A percentile compares a stretch with the other conserved stretches of the same genome.
phyloP scores from a whole-genome alignment of 1,140 invertebrate species.

The Drosophila pachea region DNA sequence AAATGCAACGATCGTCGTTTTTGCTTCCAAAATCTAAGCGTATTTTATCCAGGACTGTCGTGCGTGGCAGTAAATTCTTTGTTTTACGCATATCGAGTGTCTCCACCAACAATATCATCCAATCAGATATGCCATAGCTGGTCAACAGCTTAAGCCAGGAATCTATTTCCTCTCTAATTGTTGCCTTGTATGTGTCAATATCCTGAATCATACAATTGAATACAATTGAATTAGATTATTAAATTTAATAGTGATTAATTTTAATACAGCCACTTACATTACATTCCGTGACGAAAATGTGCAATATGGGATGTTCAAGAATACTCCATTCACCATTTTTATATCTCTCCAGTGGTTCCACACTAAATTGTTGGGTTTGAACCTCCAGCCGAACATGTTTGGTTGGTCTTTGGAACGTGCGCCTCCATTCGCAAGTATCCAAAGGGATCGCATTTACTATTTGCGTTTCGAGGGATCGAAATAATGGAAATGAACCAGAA shows the following conservation, averaged over 20 bases:
- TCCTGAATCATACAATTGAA: slow-evolving; percentile 85
- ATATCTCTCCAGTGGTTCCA: slow-evolving; percentile 84
- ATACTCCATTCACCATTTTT: slow-evolving; percentile 84
- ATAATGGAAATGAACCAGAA: slow-evolving; percentile 92
- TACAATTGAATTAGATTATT: neutral
- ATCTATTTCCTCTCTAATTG: slow-evolving; percentile 92
- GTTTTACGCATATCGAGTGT: slow-evolving; percentile 93
- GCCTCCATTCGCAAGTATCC: slow-evolving; percentile 93
- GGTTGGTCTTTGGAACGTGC: slow-evolving; percentile 88
- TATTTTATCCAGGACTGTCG: slow-evolving; percentile 96
- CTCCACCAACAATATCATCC: slow-evolving; percentile 96
- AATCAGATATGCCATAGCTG: slow-evolving; percentile 89
- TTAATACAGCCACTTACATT: slow-evolving; percentile 81
- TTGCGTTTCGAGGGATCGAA: slow-evolving; percentile 88
- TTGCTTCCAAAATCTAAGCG: slow-evolving; percentile 95
- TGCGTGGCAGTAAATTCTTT: slow-evolving; percentile 94
- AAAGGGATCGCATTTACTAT: slow-evolving; percentile 89
- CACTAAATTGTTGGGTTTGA: slow-evolving; percentile 90
- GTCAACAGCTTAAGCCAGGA: slow-evolving; percentile 90
- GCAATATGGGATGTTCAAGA: slow-evolving; percentile 92
- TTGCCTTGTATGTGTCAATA: slow-evolving; percentile 92
- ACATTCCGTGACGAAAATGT: slow-evolving; percentile 97
- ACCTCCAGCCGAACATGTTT: slow-evolving; percentile 92
- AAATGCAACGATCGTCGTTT: slow-evolving; percentile 92
- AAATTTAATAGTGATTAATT: slow-evolving; percentile 20